These are phyloP conservation scores for Mayetiola destructor DNA, from an alignment of 2,888 invertebrate genomes.

Conservation along the genomic window DNA sequence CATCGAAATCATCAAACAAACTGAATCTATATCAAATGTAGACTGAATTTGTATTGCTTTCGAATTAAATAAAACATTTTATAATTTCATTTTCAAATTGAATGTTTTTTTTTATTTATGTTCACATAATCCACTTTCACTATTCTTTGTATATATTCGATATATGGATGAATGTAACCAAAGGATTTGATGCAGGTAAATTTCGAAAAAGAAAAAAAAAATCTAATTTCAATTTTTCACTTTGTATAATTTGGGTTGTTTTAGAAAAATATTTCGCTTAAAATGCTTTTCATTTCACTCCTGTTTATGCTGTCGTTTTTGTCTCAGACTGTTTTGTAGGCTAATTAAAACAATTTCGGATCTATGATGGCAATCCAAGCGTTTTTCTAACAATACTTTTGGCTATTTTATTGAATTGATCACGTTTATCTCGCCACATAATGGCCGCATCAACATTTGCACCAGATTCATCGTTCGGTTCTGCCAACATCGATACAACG, in stretches of 20 bases:
- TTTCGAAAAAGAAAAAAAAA: neutral
- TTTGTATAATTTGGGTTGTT: neutral
- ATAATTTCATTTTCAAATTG: too few species aligned
- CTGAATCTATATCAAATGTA: too few species aligned
- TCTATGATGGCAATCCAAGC: constrained; percentile 48
- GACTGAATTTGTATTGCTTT: too few species aligned
- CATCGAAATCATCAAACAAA: too few species aligned
- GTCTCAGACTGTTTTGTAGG: neutral
- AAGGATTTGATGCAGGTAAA: neutral
- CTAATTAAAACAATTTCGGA: neutral
- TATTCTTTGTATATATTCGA: too few species aligned
- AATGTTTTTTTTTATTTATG: too few species aligned
- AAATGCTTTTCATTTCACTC: neutral
- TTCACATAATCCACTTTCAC: too few species aligned
- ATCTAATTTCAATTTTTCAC: neutral
- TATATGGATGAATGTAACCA: too few species aligned
- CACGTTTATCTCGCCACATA: constrained; percentile 94
- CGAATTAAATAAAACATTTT: too few species aligned
- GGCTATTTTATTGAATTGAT: constrained; percentile 86
- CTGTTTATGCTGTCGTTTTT: neutral
- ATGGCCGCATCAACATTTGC: constrained; percentile 99
- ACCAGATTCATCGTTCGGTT: constrained; percentile 98
- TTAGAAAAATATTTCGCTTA: neutral
- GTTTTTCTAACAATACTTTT: constrained; percentile 84
- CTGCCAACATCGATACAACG: constrained; percentile 97